Percentiles rank a stretch among this genome's conserved stretches.
These are phyloP conservation scores for Vollenhovia emeryi DNA, from an alignment of 1,140 invertebrate species.

Conservation along the genomic window DNA sequence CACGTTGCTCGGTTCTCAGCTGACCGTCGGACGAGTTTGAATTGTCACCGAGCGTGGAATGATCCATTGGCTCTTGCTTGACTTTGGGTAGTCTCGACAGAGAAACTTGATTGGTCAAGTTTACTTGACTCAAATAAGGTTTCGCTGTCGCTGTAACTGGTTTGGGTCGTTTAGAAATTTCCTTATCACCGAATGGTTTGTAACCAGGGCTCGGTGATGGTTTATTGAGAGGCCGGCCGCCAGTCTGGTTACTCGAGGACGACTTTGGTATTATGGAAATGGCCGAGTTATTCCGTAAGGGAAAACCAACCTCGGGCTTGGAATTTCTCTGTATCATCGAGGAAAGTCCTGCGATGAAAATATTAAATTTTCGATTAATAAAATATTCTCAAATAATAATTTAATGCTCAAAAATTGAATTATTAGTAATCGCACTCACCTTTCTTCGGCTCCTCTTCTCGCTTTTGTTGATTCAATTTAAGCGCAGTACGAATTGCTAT, in stretches of 20 bases:
- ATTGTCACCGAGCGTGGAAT: slow-evolving; percentile 81
- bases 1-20: slow-evolving; percentile 81
- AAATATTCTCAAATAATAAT: neutral
- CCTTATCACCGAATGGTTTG: slow-evolving; percentile 80
- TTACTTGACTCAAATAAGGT: slow-evolving; percentile 79
- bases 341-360: slow-evolving; percentile 80
- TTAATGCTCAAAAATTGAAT: neutral
- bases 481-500: slow-evolving; percentile 95
- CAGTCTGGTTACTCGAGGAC: slow-evolving; percentile 75
- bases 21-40: slow-evolving; percentile 83
- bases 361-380: neutral
- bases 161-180: slow-evolving; percentile 79
- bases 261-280: slow-evolving; percentile 89
- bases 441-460: slow-evolving; percentile 87
- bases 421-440: slow-evolving; percentile 69
- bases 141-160: slow-evolving; percentile 81
- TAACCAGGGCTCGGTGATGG: slow-evolving; percentile 77
- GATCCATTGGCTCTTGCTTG: slow-evolving; percentile 79
- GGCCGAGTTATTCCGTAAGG: slow-evolving; percentile 89
- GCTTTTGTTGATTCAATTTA: slow-evolving; percentile 89
- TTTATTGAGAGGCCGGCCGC: slow-evolving; percentile 77
- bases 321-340: slow-evolving; percentile 83
- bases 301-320: slow-evolving; percentile 86
- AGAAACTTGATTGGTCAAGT: slow-evolving; percentile 80
- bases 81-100: slow-evolving; percentile 79